Conservation (phyloP, 2,113 vertebrate genomes). For the Corapipo altera region DNA sequence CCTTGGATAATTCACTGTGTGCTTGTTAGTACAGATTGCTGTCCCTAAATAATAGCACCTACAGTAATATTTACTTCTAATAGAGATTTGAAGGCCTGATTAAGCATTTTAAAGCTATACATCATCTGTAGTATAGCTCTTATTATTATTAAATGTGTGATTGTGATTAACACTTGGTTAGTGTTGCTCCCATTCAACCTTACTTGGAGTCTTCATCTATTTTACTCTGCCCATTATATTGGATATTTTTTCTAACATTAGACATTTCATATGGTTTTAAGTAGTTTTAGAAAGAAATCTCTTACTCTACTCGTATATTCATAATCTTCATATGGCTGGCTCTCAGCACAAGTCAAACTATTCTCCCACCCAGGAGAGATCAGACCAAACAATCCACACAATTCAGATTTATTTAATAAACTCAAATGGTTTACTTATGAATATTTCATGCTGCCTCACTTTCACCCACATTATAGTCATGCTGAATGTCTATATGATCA, state of each 20-base stretch:
- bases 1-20: too few species aligned
- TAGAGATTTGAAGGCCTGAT: not conserved
- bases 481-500: conserved; percentile 14
- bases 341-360: not conserved
- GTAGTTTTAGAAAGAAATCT: not conserved
- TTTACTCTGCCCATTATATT: not conserved
- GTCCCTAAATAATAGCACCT: too few species aligned
- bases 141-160: not conserved
- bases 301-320: not conserved
- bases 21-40: too few species aligned
- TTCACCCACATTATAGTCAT: conserved; percentile 19
- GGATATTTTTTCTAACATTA: not conserved
- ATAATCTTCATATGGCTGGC: not conserved
- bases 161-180: not conserved
- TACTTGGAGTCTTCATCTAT: not conserved
- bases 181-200: not conserved
- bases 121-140: not conserved
- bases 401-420: conserved; percentile 45
- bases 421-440: conserved; percentile 39
- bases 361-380: not conserved
- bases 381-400: not conserved
- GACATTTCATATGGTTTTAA: not conserved
- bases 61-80: not conserved
- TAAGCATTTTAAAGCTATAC: not conserved
- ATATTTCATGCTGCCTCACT: conserved; percentile 58